Evolutionary conservation across 2,888 invertebrate genomes (phyloP).

Genomic region (Melipona bicolor): DNA sequence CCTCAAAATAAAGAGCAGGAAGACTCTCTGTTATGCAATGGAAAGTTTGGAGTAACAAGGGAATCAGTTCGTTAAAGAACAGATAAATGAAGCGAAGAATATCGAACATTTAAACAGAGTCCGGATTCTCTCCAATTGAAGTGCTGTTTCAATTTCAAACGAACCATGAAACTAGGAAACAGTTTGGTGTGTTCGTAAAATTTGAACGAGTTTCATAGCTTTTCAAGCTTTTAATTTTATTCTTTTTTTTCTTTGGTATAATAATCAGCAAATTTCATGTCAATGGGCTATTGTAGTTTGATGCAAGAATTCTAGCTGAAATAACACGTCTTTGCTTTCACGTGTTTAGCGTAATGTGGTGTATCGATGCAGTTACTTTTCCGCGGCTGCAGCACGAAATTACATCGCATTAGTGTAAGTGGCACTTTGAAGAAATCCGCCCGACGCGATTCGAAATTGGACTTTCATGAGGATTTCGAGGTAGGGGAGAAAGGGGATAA

Average conservation of each 20-base stretch:
- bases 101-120: neutral
- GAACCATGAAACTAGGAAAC: neutral
- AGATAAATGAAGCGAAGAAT: neutral
- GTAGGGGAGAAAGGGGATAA: neutral
- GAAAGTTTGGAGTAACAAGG: neutral
- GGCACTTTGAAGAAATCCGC: conserved; percentile 41
- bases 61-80: neutral
- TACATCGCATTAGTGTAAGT: conserved; percentile 53
- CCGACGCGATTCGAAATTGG: conserved; percentile 25
- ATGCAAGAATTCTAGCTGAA: neutral
- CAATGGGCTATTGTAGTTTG: neutral
- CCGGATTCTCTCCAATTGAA: no score
- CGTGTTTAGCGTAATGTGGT: conserved; percentile 21
- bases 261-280: neutral
- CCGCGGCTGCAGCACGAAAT: conserved; percentile 39
- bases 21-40: neutral
- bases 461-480: conserved; percentile 62
- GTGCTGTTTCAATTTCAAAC: no score
- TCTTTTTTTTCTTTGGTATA: neutral
- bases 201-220: no score
- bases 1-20: neutral
- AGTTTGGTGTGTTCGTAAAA: neutral
- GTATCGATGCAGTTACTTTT: conserved; percentile 27
- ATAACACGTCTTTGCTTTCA: conserved; percentile 19
- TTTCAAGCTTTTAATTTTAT: no score